Evolutionary conservation across 2,113 vertebrate genomes (phyloP).

Genomic region (Egretta garzetta): DNA sequence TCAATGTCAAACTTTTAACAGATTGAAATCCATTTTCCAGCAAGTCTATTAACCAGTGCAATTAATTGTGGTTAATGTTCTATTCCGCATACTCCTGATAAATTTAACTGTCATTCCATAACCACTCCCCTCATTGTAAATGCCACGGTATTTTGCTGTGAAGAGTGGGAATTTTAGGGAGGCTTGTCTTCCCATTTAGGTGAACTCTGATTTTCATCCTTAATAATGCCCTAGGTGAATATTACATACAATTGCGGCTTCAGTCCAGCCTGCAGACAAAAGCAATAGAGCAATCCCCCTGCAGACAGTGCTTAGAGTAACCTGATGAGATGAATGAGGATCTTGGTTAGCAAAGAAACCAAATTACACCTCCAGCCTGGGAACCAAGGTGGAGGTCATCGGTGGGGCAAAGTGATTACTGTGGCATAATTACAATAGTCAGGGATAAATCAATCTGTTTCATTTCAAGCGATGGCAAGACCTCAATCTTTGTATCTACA

Average conservation of each 20-base stretch:
- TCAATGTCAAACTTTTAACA: background rate
- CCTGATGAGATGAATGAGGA: background rate
- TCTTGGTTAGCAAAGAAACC: background rate
- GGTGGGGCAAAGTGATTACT: background rate
- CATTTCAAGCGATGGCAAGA: background rate
- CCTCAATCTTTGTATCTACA: background rate
- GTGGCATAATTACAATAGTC: background rate
- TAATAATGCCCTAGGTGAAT: background rate
- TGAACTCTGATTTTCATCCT: background rate
- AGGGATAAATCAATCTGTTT: background rate
- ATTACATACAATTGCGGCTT: background rate
- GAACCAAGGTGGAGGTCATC: background rate
- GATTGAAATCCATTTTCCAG: background rate
- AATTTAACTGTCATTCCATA: background rate
- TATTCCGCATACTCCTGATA: background rate
- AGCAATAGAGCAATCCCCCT: background rate
- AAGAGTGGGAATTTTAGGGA: background rate
- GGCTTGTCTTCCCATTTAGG: background rate
- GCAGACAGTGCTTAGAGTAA: background rate
- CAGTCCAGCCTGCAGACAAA: background rate
- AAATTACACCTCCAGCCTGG: background rate
- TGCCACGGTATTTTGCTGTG: background rate
- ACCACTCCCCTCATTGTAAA: background rate
- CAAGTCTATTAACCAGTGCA: background rate
- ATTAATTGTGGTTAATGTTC: background rate